Percentiles rank a stretch among this genome's conserved stretches.
Evolutionary conservation across 2,797 vertebrate species (phyloP).

Genomic region (Sphenopsis melanotis): DNA sequence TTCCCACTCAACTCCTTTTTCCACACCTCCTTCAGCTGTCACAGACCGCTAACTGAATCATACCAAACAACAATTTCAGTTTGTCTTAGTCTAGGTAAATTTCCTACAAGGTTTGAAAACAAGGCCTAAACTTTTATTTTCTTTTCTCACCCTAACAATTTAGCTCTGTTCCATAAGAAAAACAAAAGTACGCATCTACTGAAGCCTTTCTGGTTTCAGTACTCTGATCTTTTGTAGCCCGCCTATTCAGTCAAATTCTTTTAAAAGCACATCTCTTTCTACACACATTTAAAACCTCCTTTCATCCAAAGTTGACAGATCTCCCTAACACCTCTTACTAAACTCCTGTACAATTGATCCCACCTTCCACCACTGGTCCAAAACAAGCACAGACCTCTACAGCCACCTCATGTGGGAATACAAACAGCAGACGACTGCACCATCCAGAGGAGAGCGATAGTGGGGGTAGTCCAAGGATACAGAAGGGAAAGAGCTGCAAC

Average conservation of each 20-base stretch:
- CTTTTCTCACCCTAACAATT: neutral
- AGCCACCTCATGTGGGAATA: neutral
- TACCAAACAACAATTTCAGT: neutral
- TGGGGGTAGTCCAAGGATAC: neutral
- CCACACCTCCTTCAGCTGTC: neutral
- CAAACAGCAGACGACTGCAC: neutral
- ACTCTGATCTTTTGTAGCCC: neutral
- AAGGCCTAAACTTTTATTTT: neutral
- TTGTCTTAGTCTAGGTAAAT: neutral
- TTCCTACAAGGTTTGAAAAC: neutral
- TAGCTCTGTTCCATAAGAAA: neutral
- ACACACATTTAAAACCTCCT: neutral
- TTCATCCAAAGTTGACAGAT: neutral
- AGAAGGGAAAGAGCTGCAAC: neutral
- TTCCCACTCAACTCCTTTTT: neutral
- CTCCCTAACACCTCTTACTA: neutral
- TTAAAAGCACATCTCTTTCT: neutral
- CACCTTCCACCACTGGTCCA: neutral
- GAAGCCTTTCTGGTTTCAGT: neutral
- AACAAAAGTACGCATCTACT: neutral
- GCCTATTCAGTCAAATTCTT: neutral
- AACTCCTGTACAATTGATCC: neutral
- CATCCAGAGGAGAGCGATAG: fast-evolving
- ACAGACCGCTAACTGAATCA: neutral
- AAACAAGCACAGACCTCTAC: neutral